phyloP scores from a whole-genome alignment of 2,888 invertebrate species.

The Tolmerus cingulatus region DNA sequence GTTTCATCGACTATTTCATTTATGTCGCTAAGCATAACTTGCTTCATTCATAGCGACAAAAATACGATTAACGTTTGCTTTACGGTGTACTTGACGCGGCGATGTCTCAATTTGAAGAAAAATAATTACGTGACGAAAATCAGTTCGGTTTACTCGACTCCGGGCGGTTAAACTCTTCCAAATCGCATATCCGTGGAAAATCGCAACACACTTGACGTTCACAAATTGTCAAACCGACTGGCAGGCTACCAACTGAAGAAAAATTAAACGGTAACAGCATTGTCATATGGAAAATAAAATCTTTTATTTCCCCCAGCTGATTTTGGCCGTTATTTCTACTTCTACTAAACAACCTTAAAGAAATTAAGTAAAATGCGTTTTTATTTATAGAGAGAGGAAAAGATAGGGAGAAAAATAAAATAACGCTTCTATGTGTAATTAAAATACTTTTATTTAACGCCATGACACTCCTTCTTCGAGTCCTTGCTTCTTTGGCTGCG shows the following conservation, averaged over 20 bases:
- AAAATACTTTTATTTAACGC: too few species aligned
- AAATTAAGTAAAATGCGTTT: too few species aligned
- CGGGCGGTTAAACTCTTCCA: neutral
- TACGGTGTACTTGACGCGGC: neutral
- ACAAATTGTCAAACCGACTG: neutral
- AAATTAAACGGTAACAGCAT: neutral
- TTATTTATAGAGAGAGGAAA: too few species aligned
- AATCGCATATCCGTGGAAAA: neutral
- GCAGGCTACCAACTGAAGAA: neutral
- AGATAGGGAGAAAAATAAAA: too few species aligned
- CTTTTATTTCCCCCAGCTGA: neutral
- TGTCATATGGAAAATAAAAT: neutral
- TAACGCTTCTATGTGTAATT: too few species aligned
- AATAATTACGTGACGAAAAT: neutral
- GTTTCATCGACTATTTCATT: neutral
- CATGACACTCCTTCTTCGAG: too few species aligned
- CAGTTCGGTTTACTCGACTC: neutral
- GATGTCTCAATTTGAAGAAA: neutral
- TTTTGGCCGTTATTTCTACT: neutral
- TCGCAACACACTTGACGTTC: neutral
- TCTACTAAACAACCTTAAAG: neutral
- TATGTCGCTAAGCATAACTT: slow-evolving; percentile 34
- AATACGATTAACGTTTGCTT: neutral
- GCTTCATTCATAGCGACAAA: slow-evolving; percentile 21
- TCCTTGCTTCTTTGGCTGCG: too few species aligned